A percentile compares a stretch with the other conserved stretches of the same genome.
Conservation (phyloP, 2,888 invertebrate species). For the Thecocarcelia acutangulata region DNA sequence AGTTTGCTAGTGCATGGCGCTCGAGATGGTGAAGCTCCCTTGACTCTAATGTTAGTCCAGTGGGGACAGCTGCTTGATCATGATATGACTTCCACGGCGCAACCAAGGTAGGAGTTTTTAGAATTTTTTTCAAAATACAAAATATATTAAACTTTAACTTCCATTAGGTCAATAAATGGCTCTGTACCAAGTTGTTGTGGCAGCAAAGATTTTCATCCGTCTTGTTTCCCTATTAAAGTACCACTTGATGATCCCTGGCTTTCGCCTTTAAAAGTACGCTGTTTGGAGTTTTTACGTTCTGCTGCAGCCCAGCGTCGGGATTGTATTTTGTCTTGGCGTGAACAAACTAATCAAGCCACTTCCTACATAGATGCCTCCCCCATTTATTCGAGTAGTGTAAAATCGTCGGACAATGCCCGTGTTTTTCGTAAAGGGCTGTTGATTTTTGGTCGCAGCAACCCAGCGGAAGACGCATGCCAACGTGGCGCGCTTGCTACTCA, state of each 20-base stretch:
- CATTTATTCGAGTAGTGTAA: constrained; percentile 89
- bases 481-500: constrained; percentile 87
- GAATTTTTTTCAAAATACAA: background rate
- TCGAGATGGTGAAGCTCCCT: constrained; percentile 85
- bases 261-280: constrained; percentile 86
- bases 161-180: constrained; percentile 85
- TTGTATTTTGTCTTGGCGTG: constrained; percentile 91
- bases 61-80: constrained; percentile 96
- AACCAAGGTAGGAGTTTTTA: constrained; percentile 83
- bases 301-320: constrained; percentile 90
- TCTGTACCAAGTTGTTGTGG: constrained; percentile 90
- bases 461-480: constrained; percentile 87
- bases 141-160: constrained; percentile 11
- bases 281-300: constrained; percentile 91
- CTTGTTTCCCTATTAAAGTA: constrained; percentile 91
- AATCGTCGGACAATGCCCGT: constrained; percentile 88
- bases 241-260: constrained; percentile 88
- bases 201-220: constrained; percentile 87
- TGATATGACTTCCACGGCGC: constrained; percentile 90
- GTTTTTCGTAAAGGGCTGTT: constrained; percentile 88
- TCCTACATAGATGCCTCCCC: constrained; percentile 91
- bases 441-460: constrained; percentile 86
- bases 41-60: constrained; percentile 92
- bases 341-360: constrained; percentile 92
- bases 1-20: constrained; percentile 86